Base-by-base conservation (phyloP, 2,888 invertebrate species). In the Norana najaformis region DNA sequence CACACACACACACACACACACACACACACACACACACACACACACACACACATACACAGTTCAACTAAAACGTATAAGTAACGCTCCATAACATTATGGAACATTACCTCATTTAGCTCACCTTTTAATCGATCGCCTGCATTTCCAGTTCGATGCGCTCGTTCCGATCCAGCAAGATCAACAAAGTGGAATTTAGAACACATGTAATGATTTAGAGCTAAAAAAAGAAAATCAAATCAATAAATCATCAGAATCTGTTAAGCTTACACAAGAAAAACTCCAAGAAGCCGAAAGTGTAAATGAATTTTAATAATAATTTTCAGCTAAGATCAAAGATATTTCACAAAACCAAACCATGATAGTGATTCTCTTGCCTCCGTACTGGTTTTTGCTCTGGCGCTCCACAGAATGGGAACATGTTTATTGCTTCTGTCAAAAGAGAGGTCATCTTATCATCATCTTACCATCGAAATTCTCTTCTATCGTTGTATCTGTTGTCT, bases 131-230 rank as follows among this genome's bases (percentile, higher is more conserved):
- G 92, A 92, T 95, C 94, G 6, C 95, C 95, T 89, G 94, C 94
- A 93, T 95, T 95, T 23, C 95, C 95, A 37, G 95, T 95, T 90
- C 94, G 93, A 90, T 95, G 94, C 36, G 95, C 95, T 90, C 95
- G 92, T 91, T 95, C 95, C 83, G 95, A 95, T 20, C 95, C 95
- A 88, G 95, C 95, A 91, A 95, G 92, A 91, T 95, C 95, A 69
- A 95, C 95, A 93, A 95, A 95, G 92, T 95, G 94, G 91, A 95
- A 95, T 92, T 95, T 95, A 30, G 94, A 94, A 91, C 93, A 94
- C 93, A 94, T 37, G 37, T 85, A 85, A 85, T 85, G 85, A 36
- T 36, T 37, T 8, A 85, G 85, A 85, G 35, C 85, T 85, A 35
- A 85, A 85, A 36, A 20, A 85, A 36, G 35, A 23, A 35, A 85